These are phyloP conservation scores for Dasypogon diadema DNA, from an alignment of 2,888 invertebrate genomes.

Conservation along the genomic window DNA sequence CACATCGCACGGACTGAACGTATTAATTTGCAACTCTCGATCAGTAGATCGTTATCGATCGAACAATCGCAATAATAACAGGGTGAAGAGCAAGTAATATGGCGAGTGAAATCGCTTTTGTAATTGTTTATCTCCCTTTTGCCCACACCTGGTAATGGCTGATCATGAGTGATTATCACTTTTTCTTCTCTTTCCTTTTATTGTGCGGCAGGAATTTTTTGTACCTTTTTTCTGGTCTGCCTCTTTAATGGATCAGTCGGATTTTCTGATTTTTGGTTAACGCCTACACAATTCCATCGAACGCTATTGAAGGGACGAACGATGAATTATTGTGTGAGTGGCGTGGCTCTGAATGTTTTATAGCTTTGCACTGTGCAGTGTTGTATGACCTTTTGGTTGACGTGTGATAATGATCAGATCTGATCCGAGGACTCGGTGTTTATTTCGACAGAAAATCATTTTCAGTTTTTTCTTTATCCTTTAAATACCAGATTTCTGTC, in stretches of 20 bases:
- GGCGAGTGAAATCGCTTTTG: slow-evolving; percentile 8
- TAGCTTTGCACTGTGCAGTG: not conserved
- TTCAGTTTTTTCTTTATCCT: no score
- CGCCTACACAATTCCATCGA: slow-evolving; percentile 38
- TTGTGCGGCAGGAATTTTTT: not conserved
- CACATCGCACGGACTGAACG: slow-evolving; percentile 26
- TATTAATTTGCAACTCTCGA: slow-evolving; percentile 43
- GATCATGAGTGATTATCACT: slow-evolving; percentile 3
- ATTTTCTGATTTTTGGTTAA: slow-evolving; percentile 41
- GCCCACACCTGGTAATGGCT: slow-evolving; percentile 44
- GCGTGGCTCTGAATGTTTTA: slow-evolving; percentile 21
- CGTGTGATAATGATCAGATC: slow-evolving; percentile 45
- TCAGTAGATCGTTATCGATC: slow-evolving; percentile 46
- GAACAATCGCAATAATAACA: slow-evolving; percentile 45
- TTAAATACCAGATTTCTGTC: no score
- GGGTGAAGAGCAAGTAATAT: slow-evolving; percentile 42
- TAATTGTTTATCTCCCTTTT: slow-evolving; percentile 48
- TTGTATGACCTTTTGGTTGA: slow-evolving; percentile 31
- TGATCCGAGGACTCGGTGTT: no score
- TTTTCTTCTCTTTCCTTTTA: not conserved
- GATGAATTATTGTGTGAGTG: slow-evolving; percentile 38
- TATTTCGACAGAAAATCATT: no score
- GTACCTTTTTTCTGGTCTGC: not conserved
- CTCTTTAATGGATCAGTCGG: slow-evolving; percentile 41
- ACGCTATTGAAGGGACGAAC: slow-evolving; percentile 43